Percentiles rank a stretch among this genome's conserved stretches.
These are phyloP conservation scores for Hypsibius dujardini DNA, from an alignment of 1,140 invertebrate genomes.

Conservation along the genomic window DNA sequence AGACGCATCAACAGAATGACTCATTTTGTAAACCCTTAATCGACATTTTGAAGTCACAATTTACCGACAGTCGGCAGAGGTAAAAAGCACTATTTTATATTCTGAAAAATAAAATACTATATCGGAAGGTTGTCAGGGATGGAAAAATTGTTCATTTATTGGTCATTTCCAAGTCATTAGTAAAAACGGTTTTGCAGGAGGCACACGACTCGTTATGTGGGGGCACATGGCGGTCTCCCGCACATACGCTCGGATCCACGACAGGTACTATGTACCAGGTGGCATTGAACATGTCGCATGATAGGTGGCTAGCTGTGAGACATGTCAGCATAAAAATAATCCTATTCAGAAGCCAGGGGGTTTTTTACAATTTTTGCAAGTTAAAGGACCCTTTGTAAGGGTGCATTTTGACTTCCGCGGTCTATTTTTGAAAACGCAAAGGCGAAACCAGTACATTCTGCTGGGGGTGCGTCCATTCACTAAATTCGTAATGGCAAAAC, in stretches of 20 bases:
- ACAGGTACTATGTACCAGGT: not conserved
- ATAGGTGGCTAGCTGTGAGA: not conserved
- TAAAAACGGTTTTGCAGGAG: too few species aligned
- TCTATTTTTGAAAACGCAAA: not conserved
- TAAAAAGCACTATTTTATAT: too few species aligned
- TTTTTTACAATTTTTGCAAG: not conserved
- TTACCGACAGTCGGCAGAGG: too few species aligned
- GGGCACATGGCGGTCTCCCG: too few species aligned
- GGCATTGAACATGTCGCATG: not conserved
- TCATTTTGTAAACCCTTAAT: too few species aligned
- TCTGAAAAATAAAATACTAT: too few species aligned
- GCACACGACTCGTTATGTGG: too few species aligned
- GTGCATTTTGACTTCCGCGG: not conserved
- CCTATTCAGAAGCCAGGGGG: not conserved
- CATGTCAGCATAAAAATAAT: not conserved
- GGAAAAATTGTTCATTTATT: too few species aligned
- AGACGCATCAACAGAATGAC: too few species aligned
- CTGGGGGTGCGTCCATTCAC: not conserved
- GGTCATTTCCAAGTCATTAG: too few species aligned
- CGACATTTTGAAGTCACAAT: too few species aligned
- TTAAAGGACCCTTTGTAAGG: not conserved
- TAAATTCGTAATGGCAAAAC: conserved; percentile 2
- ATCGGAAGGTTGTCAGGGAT: too few species aligned
- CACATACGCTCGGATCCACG: not conserved
- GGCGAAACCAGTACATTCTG: conserved; percentile 1